phyloP scores from a whole-genome alignment of 2,888 invertebrate species.

The Tetheella fluctuosa region DNA sequence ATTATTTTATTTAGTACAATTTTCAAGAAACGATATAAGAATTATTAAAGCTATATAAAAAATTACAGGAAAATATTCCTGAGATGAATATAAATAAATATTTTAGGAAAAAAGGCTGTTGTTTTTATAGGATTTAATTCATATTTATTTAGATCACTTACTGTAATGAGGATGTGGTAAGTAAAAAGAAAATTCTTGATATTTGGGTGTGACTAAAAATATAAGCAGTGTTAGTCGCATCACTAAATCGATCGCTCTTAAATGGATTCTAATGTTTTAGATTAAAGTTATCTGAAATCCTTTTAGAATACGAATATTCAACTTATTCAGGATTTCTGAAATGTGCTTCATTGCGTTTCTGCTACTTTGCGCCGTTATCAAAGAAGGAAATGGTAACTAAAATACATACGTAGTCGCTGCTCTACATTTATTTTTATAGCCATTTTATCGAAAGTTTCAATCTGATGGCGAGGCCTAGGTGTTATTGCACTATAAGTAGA shows the following conservation, averaged over 20 bases:
- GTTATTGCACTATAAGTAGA: background rate
- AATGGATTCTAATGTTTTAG: background rate
- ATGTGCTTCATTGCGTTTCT: too few relatives aligned
- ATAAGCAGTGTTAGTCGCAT: too few relatives aligned
- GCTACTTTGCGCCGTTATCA: background rate
- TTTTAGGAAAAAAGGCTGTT: too few relatives aligned
- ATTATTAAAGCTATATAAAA: too few relatives aligned
- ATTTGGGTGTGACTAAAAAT: too few relatives aligned
- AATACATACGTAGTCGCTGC: background rate
- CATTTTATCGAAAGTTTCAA: slow-evolving; percentile 2
- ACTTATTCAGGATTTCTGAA: background rate
- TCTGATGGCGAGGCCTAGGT: slow-evolving; percentile 1
- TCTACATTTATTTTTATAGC: background rate
- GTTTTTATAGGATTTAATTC: too few relatives aligned
- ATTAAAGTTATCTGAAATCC: background rate
- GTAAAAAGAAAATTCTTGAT: too few relatives aligned
- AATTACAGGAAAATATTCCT: too few relatives aligned
- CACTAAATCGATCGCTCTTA: slow-evolving; percentile 2
- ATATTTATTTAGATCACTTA: too few relatives aligned
- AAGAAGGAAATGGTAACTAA: slow-evolving; percentile 3
- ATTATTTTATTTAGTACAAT: too few relatives aligned
- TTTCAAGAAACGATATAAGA: background rate
- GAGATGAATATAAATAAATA: too few relatives aligned
- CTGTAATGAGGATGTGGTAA: too few relatives aligned
- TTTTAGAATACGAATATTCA: background rate